Evolutionary conservation across 64 coral and sea anemone genomes (phyloP).

Genomic region (Acropora yongei): DNA sequence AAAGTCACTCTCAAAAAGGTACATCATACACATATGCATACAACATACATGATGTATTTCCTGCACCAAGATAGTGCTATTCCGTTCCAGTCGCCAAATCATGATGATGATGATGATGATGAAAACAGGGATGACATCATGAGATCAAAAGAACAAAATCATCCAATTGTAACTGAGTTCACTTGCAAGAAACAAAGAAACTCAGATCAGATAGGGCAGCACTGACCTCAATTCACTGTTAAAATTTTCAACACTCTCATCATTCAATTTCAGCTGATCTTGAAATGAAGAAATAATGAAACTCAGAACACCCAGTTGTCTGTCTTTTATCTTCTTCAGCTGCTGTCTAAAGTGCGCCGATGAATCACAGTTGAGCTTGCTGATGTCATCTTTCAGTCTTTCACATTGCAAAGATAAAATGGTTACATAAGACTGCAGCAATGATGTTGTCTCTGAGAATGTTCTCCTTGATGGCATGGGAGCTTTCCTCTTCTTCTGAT

Average conservation of each 20-base stretch:
- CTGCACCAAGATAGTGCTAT: too few species aligned
- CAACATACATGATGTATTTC: too few species aligned
- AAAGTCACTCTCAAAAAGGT: too few species aligned
- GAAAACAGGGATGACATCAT: too few species aligned
- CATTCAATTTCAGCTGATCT: background rate
- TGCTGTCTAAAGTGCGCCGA: background rate
- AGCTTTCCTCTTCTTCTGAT: background rate
- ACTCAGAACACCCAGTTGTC: slow-evolving; percentile 14
- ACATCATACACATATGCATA: too few species aligned
- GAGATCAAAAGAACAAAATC: too few species aligned
- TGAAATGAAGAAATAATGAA: slow-evolving; percentile 46
- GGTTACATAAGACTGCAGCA: background rate
- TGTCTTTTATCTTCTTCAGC: slow-evolving; percentile 14
- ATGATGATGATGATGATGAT: too few species aligned
- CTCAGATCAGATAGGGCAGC: background rate
- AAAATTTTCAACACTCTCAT: background rate
- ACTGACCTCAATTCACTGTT: slow-evolving; percentile 14
- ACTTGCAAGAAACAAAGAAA: background rate
- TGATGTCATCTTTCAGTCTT: background rate
- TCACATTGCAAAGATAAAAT: slow-evolving; percentile 10
- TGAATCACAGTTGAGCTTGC: background rate
- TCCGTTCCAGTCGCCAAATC: too few species aligned
- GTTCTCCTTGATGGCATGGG: background rate
- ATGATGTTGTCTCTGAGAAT: background rate
- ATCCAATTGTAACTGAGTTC: too few species aligned